Conservation (phyloP, 1,140 invertebrate genomes). For the Sarcophaga peregrina region DNA sequence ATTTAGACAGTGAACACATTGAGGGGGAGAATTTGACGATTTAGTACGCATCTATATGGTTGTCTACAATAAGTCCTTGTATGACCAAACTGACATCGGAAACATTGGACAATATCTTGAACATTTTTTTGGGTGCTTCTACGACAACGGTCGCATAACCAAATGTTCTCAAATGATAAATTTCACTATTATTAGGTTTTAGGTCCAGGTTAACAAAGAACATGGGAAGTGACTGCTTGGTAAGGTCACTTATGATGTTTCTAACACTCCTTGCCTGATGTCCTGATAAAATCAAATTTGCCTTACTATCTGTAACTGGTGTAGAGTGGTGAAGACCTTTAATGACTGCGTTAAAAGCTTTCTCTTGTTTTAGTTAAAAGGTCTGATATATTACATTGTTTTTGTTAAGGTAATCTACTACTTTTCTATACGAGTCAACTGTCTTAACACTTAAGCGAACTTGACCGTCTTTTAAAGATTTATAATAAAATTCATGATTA, state of each 20-base stretch:
- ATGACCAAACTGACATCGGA: conserved; percentile 42
- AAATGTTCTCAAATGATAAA: conserved; percentile 25
- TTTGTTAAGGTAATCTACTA: neutral
- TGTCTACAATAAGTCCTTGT: conserved; percentile 38
- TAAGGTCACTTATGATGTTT: neutral
- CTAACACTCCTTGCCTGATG: neutral
- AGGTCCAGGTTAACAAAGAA: too few species aligned
- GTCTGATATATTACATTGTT: neutral
- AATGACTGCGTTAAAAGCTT: neutral
- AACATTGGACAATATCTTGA: conserved; percentile 34
- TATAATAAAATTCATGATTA: neutral
- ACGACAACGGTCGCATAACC: neutral
- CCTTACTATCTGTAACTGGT: neutral
- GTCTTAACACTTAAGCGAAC: neutral
- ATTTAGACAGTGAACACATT: too few species aligned
- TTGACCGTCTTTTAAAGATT: too few species aligned
- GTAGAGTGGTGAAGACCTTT: conserved; percentile 5
- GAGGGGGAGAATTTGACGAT: too few species aligned
- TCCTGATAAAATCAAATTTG: neutral
- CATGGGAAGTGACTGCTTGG: neutral
- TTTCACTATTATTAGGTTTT: conserved; percentile 22
- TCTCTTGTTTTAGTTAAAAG: neutral
- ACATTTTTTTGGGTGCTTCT: conserved; percentile 22
- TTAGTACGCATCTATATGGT: conserved; percentile 38
- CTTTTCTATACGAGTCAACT: neutral